phyloP scores from a whole-genome alignment of 2,113 vertebrate genomes.

The Vanacampus margaritifer region DNA sequence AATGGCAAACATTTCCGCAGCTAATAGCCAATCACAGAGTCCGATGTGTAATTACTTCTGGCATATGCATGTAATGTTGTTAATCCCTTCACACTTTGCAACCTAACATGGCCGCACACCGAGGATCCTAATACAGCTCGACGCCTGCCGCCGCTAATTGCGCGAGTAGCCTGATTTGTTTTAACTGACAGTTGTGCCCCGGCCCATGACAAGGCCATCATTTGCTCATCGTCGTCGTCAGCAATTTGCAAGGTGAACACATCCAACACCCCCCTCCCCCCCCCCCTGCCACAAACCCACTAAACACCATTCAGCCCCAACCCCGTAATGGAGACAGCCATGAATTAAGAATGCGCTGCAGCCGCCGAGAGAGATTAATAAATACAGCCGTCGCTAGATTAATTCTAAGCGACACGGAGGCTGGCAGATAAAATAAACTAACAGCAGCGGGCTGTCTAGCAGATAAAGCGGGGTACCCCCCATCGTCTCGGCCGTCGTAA shows the following conservation, averaged over 20 bases:
- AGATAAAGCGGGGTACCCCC: slow-evolving; percentile 89
- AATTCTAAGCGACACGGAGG: slow-evolving; percentile 87
- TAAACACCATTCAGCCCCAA: slow-evolving; percentile 35
- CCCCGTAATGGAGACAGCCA: slow-evolving; percentile 28
- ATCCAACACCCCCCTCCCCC: not conserved
- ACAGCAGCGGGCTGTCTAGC: slow-evolving; percentile 82
- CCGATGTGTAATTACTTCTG: slow-evolving; percentile 58
- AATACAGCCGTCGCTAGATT: slow-evolving; percentile 85
- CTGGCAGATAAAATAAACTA: slow-evolving; percentile 68
- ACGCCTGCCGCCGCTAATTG: slow-evolving; percentile 79
- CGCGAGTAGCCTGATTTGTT: slow-evolving; percentile 76
- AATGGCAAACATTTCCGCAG: not conserved
- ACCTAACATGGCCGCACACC: slow-evolving; percentile 32
- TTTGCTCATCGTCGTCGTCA: slow-evolving; percentile 85
- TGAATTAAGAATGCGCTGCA: slow-evolving; percentile 53
- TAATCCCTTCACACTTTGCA: slow-evolving; percentile 54
- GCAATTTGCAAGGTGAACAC: slow-evolving; percentile 82
- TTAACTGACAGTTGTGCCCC: slow-evolving; percentile 80
- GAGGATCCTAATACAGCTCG: slow-evolving; percentile 56
- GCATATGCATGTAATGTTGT: slow-evolving; percentile 43
- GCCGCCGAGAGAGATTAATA: slow-evolving; percentile 74
- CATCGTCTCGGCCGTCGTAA: slow-evolving; percentile 90
- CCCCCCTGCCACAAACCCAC: slow-evolving; percentile 30
- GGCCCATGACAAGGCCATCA: slow-evolving; percentile 83
- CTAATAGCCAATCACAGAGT: slow-evolving; percentile 22